Evolutionary conservation across 1,140 invertebrate genomes (phyloP), one percentile per base, ranked within the genome.

Genomic region (Aphelinus certus): DNA sequence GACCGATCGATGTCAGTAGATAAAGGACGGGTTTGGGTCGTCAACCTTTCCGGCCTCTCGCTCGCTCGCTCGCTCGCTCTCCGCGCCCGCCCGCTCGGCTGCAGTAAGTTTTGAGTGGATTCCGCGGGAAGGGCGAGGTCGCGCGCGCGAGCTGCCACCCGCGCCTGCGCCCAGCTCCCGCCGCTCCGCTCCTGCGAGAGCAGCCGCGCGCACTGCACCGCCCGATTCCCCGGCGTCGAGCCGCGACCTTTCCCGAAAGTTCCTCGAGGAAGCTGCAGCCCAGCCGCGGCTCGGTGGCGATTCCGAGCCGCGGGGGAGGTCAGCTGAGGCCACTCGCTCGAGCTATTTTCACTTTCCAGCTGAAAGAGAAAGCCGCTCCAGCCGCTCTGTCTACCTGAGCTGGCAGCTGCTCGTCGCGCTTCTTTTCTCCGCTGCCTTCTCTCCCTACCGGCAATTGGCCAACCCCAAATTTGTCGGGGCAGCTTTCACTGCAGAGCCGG

Each of bases 271-370:
- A 26, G 26, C 26, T 26, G 26, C 26, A 26, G 26, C 26, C 26
- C 26, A 26, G 26, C 26, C 26, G 26, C 26, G 26, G 26, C 26
- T 26, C 26, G 26, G 1, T 53, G 4, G 9, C 51, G 51, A 53
- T 53, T 9, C 57, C 57, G 7, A 60, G 57, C 57, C 7, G 57
- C 57, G 26, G 57, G 7, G 7, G 7, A n/a, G 3, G 4, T 60
- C 26, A 9, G 3, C 26, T 26, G 26, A 26, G 26, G 7, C 26
- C 57, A 10, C n/a, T 60, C 5, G 4, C 57, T n/a, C 57, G 7
- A 26, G 26, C 26, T 26, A 73, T 73, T 73, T 73, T 73, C 71
- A 66, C 71, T 73, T 73, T 73, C 70, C 1, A 9, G n/a, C 5
- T 42, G 65, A 73, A 73, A 73, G 71, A 73, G 71, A 73, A 73